phyloP scores from a whole-genome alignment of 2,888 invertebrate species.

The Apomyelois bistriatella region DNA sequence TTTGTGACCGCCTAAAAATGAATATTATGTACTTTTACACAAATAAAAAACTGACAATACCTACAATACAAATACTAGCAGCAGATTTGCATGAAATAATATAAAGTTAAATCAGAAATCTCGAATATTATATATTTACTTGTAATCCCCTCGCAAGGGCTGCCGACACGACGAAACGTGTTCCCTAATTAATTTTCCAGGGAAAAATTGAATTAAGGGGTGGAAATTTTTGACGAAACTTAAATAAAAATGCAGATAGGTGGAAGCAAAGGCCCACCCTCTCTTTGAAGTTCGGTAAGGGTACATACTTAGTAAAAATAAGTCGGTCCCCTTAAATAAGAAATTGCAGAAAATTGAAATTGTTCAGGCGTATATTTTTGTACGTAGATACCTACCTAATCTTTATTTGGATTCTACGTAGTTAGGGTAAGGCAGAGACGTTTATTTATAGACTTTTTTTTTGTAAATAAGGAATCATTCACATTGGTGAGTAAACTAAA shows the following conservation, averaged over 20 bases:
- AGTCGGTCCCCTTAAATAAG: conserved; percentile 46
- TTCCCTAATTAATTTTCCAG: conserved; percentile 52
- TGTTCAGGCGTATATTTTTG: conserved; percentile 41
- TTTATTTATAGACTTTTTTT: too few species aligned
- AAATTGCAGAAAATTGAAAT: conserved; percentile 48
- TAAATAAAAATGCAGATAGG: conserved; percentile 72
- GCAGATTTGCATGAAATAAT: not conserved
- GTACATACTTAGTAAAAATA: conserved; percentile 48
- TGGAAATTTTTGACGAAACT: conserved; percentile 69
- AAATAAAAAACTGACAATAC: too few species aligned
- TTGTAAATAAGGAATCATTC: too few species aligned
- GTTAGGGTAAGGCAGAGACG: conserved; percentile 23
- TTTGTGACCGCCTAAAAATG: too few species aligned
- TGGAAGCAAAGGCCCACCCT: conserved; percentile 54
- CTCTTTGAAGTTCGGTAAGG: conserved; percentile 59
- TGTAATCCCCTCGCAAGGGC: conserved; percentile 29
- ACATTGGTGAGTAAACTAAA: too few species aligned
- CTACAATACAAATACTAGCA: too few species aligned
- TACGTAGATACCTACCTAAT: not conserved
- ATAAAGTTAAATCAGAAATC: conserved; percentile 1
- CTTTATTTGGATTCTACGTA: not conserved
- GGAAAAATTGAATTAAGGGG: conserved; percentile 63
- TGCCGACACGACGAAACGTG: conserved; percentile 41
- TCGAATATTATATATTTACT: conserved; percentile 16
- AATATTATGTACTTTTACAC: too few species aligned